These are phyloP conservation scores for Emydoidea blandingii DNA, from an alignment of 2,797 vertebrate genomes.

Conservation along the genomic window DNA sequence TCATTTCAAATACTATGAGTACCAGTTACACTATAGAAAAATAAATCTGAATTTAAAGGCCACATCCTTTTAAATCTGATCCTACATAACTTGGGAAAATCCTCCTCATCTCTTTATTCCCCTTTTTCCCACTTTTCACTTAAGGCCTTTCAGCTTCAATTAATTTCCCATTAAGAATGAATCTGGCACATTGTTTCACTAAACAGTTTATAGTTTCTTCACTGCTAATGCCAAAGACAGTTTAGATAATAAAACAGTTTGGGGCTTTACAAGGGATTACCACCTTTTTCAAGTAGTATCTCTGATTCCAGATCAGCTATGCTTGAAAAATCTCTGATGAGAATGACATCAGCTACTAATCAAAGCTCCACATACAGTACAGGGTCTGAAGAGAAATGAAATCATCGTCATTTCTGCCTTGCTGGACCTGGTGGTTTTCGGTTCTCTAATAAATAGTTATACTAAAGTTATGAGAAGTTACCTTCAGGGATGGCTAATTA, in stretches of 20 bases:
- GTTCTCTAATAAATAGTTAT: background rate
- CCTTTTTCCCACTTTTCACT: background rate
- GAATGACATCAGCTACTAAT: background rate
- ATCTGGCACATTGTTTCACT: background rate
- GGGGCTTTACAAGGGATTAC: constrained; percentile 6
- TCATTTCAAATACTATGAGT: background rate
- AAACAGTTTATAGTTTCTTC: background rate
- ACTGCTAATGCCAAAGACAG: background rate
- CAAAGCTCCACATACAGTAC: background rate
- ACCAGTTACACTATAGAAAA: background rate
- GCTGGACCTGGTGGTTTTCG: background rate
- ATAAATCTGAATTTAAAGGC: background rate
- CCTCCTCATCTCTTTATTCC: background rate
- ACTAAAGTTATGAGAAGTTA: background rate
- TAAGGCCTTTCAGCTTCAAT: background rate
- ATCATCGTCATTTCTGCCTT: background rate
- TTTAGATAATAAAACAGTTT: constrained; percentile 3
- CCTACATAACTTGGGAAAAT: background rate
- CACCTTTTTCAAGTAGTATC: background rate
- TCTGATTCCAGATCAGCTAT: background rate
- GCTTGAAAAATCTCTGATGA: background rate
- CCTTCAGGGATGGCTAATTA: background rate
- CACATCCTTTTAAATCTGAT: background rate
- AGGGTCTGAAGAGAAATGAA: background rate
- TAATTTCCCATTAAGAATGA: accelerated